Percentiles rank a stretch among this genome's conserved stretches.
Evolutionary conservation across 2,888 invertebrate genomes (phyloP).

Genomic region (Penaeus monodon): DNA sequence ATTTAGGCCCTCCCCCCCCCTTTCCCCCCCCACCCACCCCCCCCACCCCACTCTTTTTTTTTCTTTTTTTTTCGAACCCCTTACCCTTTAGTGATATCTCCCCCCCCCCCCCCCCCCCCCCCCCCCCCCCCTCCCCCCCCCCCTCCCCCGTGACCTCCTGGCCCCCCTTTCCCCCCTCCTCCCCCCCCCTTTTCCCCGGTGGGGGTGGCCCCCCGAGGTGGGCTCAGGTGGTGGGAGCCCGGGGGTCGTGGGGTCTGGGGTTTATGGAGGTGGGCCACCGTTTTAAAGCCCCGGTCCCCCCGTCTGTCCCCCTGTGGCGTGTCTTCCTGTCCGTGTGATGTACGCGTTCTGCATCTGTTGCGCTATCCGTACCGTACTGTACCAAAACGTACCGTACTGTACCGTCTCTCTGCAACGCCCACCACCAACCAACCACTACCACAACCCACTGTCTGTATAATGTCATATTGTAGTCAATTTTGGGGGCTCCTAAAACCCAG

Average conservation of each 20-base stretch:
- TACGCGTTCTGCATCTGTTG: conserved; percentile 56
- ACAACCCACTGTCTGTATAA: conserved; percentile 62
- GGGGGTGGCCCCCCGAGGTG: conserved; percentile 85
- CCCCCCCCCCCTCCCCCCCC: not conserved
- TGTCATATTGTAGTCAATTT: conserved; percentile 85
- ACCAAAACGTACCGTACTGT: conserved; percentile 52
- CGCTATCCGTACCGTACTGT: conserved; percentile 63
- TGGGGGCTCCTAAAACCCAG: conserved; percentile 98
- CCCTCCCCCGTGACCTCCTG: too few relatives aligned
- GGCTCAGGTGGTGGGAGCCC: conserved; percentile 75
- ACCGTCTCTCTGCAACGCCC: conserved; percentile 60
- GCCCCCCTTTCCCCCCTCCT: too few relatives aligned
- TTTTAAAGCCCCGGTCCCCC: conserved; percentile 50
- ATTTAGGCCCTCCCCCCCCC: too few relatives aligned
- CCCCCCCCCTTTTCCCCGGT: conserved; percentile 88
- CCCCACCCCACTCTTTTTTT: too few relatives aligned
- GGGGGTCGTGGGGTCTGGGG: conserved; percentile 4
- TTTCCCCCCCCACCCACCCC: too few relatives aligned
- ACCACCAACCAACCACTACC: conserved; percentile 58
- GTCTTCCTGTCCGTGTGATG: conserved; percentile 55
- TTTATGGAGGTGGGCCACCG: conserved; percentile 46
- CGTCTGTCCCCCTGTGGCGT: conserved; percentile 62
- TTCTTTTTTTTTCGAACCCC: too few relatives aligned
- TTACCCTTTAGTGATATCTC: too few relatives aligned
- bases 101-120: too few relatives aligned